Conservation (phyloP, 2,888 invertebrate genomes). For the Eustalomyia histrio region DNA sequence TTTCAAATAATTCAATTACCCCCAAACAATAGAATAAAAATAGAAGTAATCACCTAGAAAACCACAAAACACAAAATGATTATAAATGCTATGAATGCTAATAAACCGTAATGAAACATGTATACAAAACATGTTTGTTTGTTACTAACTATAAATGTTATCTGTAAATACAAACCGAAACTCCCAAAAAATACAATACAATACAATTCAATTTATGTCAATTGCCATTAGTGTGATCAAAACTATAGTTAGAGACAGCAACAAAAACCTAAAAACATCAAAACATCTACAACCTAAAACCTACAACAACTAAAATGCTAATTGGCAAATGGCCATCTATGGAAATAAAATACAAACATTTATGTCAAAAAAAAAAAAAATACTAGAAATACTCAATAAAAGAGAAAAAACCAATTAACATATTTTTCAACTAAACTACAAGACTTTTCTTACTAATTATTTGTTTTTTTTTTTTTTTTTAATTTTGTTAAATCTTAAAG, state of each 20-base stretch:
- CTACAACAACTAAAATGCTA: background rate
- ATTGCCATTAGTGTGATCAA: constrained; percentile 3
- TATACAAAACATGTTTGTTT: background rate
- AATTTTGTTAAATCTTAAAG: background rate
- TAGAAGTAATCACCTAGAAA: background rate
- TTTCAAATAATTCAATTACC: constrained; percentile 3
- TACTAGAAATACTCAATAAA: background rate
- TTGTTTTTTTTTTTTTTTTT: background rate
- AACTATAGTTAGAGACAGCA: background rate
- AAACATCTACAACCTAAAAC: background rate
- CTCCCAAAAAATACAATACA: constrained; percentile 1
- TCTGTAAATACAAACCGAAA: background rate
- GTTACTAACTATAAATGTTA: background rate
- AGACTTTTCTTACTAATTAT: background rate
- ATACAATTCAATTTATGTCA: constrained; percentile 42
- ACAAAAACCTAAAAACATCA: background rate
- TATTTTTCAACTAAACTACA: background rate
- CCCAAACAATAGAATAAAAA: background rate
- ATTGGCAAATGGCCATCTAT: constrained; percentile 21
- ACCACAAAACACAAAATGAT: background rate
- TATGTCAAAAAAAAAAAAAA: background rate
- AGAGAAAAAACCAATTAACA: background rate
- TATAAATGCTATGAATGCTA: background rate
- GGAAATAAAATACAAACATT: background rate
- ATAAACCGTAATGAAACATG: background rate